Evolutionary conservation across 2,113 vertebrate genomes (phyloP).

Genomic region (Psammodynastes pulverulentus): DNA sequence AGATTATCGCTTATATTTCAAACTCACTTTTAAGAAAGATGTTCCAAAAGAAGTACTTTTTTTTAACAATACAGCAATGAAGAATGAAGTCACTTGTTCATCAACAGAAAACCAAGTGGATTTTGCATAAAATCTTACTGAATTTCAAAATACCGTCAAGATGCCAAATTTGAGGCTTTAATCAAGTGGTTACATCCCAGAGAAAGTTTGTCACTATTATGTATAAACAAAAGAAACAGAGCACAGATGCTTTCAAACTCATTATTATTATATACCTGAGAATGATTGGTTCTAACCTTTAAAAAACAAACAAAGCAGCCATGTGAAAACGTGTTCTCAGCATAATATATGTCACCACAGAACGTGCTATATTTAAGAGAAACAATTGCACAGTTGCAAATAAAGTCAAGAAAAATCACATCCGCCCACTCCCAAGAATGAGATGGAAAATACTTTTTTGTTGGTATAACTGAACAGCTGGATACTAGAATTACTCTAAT

Average conservation of each 20-base stretch:
- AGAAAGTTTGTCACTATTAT: constrained; percentile 29
- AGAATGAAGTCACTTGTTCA: background rate
- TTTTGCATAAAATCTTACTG: constrained; percentile 11
- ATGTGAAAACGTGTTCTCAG: constrained; percentile 6
- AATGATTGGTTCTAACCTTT: background rate
- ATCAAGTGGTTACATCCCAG: background rate
- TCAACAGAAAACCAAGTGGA: background rate
- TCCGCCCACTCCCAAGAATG: background rate
- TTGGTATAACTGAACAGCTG: background rate
- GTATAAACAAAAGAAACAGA: background rate
- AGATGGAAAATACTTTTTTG: background rate
- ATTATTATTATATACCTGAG: background rate
- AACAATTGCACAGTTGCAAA: background rate
- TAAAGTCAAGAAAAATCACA: background rate
- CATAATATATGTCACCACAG: background rate
- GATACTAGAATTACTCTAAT: background rate
- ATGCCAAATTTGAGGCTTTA: background rate
- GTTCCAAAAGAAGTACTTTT: constrained; percentile 1
- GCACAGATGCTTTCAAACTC: too few relatives aligned
- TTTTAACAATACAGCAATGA: constrained; percentile 2
- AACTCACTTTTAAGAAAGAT: background rate
- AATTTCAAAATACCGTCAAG: background rate
- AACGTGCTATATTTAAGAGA: background rate
- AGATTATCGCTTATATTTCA: background rate
- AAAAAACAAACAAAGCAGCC: background rate